A percentile compares a stretch with the other conserved stretches of the same genome.
phyloP scores from a whole-genome alignment of 2,888 invertebrate species.

The Apamea monoglypha region DNA sequence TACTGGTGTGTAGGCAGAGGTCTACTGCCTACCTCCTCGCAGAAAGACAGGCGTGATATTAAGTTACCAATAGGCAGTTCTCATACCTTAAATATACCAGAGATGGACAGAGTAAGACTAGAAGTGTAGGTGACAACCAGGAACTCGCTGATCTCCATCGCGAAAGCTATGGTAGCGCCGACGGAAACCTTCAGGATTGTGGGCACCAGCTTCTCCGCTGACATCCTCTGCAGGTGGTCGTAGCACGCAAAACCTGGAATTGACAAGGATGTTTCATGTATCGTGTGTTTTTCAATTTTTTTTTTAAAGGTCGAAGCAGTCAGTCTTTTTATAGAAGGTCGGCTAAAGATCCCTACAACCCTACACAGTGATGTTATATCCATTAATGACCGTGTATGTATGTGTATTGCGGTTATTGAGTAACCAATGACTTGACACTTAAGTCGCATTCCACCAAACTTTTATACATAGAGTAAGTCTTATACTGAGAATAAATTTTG shows the following conservation, averaged over 20 bases:
- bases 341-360: too few relatives aligned
- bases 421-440: too few relatives aligned
- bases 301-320: too few relatives aligned
- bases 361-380: too few relatives aligned
- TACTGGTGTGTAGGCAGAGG: not conserved
- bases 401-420: too few relatives aligned
- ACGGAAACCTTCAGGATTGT: slow-evolving; percentile 91
- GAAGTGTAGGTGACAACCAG: slow-evolving; percentile 98
- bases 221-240: slow-evolving; percentile 74
- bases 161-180: slow-evolving; percentile 97
- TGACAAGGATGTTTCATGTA: not conserved
- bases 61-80: not conserved
- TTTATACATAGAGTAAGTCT: too few relatives aligned
- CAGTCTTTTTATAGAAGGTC: too few relatives aligned
- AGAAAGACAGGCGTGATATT: not conserved
- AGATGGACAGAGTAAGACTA: slow-evolving; percentile 98
- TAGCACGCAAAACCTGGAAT: slow-evolving; percentile 84
- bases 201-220: slow-evolving; percentile 82
- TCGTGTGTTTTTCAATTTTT: not conserved
- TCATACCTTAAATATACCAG: slow-evolving; percentile 98
- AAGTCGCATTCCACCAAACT: too few relatives aligned
- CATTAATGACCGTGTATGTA: too few relatives aligned
- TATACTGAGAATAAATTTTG: too few relatives aligned
- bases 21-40: not conserved
- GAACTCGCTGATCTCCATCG: slow-evolving; percentile 98